Evolutionary conservation across 1,140 invertebrate genomes (phyloP), one percentile per base, ranked within the genome.

Genomic region (Bilobella aurantiaca): DNA sequence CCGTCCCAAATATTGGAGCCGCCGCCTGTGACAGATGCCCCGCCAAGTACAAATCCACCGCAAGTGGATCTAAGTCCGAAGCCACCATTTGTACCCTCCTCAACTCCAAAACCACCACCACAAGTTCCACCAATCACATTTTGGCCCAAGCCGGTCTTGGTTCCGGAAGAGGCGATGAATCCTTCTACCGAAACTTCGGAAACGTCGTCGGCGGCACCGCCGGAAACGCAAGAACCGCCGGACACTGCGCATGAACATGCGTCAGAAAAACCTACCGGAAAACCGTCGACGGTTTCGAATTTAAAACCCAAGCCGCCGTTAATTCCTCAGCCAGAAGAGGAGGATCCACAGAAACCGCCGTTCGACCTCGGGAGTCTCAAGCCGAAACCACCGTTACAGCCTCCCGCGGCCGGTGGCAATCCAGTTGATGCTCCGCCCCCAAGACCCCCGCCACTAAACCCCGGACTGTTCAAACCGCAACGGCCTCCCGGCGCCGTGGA

Each of bases 261-360:
- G 34, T 57, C 62, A 21, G 32, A 12, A 18, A 34, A 5, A 62
- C 56, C 21, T 59, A 30, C 31, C 37, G 3, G 2, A 18, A 14
- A 62, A 21, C 59, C 49, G 42, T 14, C 64, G 3, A n/a, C 25
- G 3, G 21, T 58, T 29, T 14, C 23, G 3, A 62, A 46, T 62
- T 25, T 49, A n/a, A 63, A 63, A 21, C 46, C 46, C 21, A 63
- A 47, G 62, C 62, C 62, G 18, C 46, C 46, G 8, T 25, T 53
- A 3, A 47, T 14, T 18, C 62, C 46, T 16, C 2, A 49, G 30
- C 30, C 25, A 18, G 30, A 64, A 57, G 23, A 64, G 28, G 34
- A 27, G 3, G 3, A 1, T 21, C 30, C 32, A 27, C 8, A 64
- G 14, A 5, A 59, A 5, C 57, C 28, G 25, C 27, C 27, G 23